Evolutionary conservation across 2,113 vertebrate species (phyloP), one percentile per base, ranked within the genome.

Genomic region (Megalops atlanticus): DNA sequence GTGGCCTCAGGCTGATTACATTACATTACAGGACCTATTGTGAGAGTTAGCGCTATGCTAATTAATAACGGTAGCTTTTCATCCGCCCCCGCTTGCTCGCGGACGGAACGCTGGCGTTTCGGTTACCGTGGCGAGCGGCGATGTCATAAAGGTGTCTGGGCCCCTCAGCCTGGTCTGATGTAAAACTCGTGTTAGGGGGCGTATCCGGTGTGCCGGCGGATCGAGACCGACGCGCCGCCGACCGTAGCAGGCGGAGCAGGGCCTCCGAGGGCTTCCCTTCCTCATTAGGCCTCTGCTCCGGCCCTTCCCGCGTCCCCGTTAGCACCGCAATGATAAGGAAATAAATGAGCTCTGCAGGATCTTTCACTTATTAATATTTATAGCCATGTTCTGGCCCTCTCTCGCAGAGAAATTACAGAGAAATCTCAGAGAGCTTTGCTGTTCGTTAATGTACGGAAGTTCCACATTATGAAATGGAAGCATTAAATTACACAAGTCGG

Each of bases 281-380:
- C 73, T 75, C 73, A 40, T 75, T 43, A 45, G 4, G 31, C 21
- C 38, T n/a, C 81, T 18, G 72, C 35, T 8, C 78, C 11, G 0
- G 75, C 75, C 69, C 75, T 77, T 74, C 3, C 54, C 47, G 14
- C 40, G n/a, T 36, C 39, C 6, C 58, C 71, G 27, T 72, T 54
- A 83, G 72, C 78, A 84, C 78, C 71, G 39, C 11, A 76, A 21
- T 75, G 70, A 0, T 21, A 79, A 31, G 40, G 68, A 82, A 54
- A 45, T 8, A 79, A 79, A 79, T 83, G 58, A 71, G 75, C 77
- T 74, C 74, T 64, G 0, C 38, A 18, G 64, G 81, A 80, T 81
- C 70, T 76, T 54, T 85, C 83, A 80, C 36, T 35, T 78, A 54
- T 78, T 70, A 70, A 82, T 82, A 82, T 78, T 82, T 82, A 58